Percentiles rank a stretch among this genome's conserved stretches.
Evolutionary conservation across 2,888 invertebrate species (phyloP).

Genomic region (Drosophila limbata): DNA sequence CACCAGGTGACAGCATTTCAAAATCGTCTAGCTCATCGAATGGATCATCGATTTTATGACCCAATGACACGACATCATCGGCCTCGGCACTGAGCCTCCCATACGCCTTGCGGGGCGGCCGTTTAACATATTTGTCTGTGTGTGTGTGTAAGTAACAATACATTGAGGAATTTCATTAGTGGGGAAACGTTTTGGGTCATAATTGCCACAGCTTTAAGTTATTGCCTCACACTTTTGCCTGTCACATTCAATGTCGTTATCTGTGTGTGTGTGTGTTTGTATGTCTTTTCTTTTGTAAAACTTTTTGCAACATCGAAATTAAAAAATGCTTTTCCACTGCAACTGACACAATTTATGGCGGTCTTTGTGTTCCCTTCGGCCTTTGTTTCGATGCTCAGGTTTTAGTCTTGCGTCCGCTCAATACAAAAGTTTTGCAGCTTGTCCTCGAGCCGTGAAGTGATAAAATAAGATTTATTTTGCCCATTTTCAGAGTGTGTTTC

Average conservation of each 20-base stretch:
- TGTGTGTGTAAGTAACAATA: constrained; percentile 18
- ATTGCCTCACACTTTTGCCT: constrained; percentile 4
- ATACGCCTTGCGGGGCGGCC: constrained; percentile 85
- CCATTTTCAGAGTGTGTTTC: constrained; percentile 43
- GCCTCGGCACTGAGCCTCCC: constrained; percentile 85
- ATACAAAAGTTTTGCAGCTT: constrained; percentile 45
- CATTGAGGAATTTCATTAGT: constrained; percentile 42
- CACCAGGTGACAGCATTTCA: constrained; percentile 81
- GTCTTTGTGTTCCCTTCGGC: constrained; percentile 38
- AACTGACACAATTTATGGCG: constrained; percentile 60
- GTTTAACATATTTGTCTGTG: constrained; percentile 85
- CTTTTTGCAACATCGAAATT: constrained; percentile 41
- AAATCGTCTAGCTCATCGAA: constrained; percentile 84
- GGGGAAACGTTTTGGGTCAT: constrained; percentile 17
- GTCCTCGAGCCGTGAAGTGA: constrained; percentile 69
- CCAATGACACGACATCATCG: constrained; percentile 81
- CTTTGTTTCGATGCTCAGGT: constrained; percentile 37
- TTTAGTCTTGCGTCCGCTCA: constrained; percentile 32
- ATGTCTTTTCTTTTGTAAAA: constrained; percentile 22
- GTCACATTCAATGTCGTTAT: constrained; percentile 4
- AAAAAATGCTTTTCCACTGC: constrained; percentile 48
- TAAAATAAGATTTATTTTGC: constrained; percentile 75
- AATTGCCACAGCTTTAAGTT: constrained; percentile 39
- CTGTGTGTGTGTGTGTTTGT: not conserved
- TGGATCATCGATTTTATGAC: constrained; percentile 84